These are phyloP conservation scores for Cordilura impudica DNA, from an alignment of 2,888 invertebrate genomes.

Conservation along the genomic window DNA sequence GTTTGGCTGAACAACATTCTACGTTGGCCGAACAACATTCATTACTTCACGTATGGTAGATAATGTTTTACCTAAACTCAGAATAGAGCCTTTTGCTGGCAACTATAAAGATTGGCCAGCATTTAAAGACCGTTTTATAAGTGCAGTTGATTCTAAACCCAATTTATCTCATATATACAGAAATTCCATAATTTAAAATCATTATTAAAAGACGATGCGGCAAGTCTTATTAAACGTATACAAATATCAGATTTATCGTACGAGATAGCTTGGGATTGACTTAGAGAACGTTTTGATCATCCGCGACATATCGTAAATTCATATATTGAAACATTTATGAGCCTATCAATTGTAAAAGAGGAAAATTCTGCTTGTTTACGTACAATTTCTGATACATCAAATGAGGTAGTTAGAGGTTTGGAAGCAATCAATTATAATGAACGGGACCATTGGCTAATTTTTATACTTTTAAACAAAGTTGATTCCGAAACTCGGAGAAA, in stretches of 20 bases:
- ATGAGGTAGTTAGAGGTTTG: too few relatives aligned
- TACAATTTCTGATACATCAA: too few relatives aligned
- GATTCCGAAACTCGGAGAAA: too few relatives aligned
- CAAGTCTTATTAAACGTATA: constrained; percentile 46
- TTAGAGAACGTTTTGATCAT: constrained; percentile 47
- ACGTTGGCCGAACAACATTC: constrained; percentile 24
- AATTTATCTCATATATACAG: constrained; percentile 36
- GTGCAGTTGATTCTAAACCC: constrained; percentile 38
- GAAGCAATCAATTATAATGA: too few relatives aligned
- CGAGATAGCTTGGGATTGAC: constrained; percentile 47
- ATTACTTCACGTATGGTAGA: neutral
- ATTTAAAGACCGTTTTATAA: constrained; percentile 42
- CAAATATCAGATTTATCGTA: too few relatives aligned
- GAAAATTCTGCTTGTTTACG: too few relatives aligned
- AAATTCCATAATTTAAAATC: constrained; percentile 51
- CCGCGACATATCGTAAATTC: constrained; percentile 47
- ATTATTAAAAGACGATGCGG: constrained; percentile 35
- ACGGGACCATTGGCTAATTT: too few relatives aligned
- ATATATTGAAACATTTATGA: constrained; percentile 47
- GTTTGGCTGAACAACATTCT: too few relatives aligned
- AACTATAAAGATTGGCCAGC: constrained; percentile 54
- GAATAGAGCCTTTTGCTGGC: constrained; percentile 35
- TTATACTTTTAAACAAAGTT: too few relatives aligned
- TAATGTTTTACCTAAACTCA: constrained; percentile 33
- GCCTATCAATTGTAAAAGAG: too few relatives aligned